Conservation (phyloP, 2,888 invertebrate genomes). For the Dicyrtomina minuta region DNA sequence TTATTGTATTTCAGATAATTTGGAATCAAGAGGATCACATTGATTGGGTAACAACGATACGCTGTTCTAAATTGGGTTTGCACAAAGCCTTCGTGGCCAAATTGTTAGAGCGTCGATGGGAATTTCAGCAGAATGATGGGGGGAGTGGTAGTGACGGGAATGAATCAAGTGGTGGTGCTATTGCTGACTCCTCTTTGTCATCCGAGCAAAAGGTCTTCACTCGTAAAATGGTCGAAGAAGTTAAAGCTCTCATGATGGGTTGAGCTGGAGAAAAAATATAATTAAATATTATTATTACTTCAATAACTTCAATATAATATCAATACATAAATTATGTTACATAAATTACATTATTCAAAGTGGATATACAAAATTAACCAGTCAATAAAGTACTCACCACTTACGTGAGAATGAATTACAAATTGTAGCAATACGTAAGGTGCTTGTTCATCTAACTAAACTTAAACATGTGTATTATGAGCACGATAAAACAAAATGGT, state of each 20-base stretch:
- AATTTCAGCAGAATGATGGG: constrained; percentile 43
- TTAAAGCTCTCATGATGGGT: constrained; percentile 44
- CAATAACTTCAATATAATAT: neutral
- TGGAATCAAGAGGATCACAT: constrained; percentile 42
- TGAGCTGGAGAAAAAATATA: neutral
- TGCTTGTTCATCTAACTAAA: no score
- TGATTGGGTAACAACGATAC: constrained; percentile 50
- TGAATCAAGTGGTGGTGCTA: constrained; percentile 15
- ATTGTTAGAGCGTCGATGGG: constrained; percentile 49
- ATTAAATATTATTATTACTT: neutral
- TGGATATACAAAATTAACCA: no score
- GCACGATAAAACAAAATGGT: no score
- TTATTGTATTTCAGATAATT: constrained; percentile 42
- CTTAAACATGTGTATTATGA: no score
- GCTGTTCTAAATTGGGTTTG: constrained; percentile 48
- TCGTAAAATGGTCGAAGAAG: constrained; percentile 52
- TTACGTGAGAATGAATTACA: no score
- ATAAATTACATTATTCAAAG: no score
- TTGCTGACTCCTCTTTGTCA: constrained; percentile 32
- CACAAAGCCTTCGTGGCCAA: constrained; percentile 46
- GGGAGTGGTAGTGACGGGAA: constrained; percentile 28
- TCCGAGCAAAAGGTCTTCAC: constrained; percentile 26
- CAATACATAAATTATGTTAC: neutral
- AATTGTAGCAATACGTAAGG: no score
- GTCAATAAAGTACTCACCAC: no score